phyloP scores from a whole-genome alignment of 1,140 invertebrate genomes.

The Pseudoatta argentina region DNA sequence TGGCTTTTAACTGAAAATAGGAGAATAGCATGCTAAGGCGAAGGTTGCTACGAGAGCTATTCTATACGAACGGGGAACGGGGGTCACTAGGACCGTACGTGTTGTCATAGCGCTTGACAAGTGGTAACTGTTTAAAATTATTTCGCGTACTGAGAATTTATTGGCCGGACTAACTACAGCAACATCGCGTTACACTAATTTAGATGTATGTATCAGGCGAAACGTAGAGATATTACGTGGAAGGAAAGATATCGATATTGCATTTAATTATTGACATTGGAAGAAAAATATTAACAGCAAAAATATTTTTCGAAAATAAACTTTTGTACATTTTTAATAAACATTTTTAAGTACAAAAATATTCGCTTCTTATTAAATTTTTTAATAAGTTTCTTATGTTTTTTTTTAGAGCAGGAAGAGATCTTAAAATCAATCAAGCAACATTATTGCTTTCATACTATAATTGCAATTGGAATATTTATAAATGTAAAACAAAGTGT shows the following conservation, averaged over 20 bases:
- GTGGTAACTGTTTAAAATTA: slow-evolving; percentile 73
- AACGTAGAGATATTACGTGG: not conserved
- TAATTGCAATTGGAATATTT: not conserved
- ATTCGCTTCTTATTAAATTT: no score
- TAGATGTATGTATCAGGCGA: slow-evolving; percentile 25
- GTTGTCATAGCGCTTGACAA: slow-evolving; percentile 70
- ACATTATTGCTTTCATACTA: not conserved
- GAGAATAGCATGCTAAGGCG: not conserved
- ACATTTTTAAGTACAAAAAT: no score
- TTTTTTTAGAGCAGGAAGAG: not conserved
- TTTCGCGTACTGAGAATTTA: slow-evolving; percentile 67
- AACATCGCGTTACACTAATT: slow-evolving; percentile 59
- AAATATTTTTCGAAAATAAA: no score
- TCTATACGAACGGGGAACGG: not conserved
- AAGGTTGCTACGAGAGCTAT: not conserved
- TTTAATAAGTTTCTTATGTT: no score
- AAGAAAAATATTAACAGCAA: no score
- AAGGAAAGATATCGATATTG: slow-evolving; percentile 10
- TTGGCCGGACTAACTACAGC: slow-evolving; percentile 19
- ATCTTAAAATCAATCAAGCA: not conserved
- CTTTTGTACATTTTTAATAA: no score
- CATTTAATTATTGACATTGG: not conserved
- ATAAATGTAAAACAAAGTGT: not conserved
- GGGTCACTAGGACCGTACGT: slow-evolving; percentile 10
- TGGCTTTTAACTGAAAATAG: slow-evolving; percentile 9